Evolutionary conservation across 2,113 vertebrate genomes (phyloP).

Genomic region (Benitochromis conjunctus): DNA sequence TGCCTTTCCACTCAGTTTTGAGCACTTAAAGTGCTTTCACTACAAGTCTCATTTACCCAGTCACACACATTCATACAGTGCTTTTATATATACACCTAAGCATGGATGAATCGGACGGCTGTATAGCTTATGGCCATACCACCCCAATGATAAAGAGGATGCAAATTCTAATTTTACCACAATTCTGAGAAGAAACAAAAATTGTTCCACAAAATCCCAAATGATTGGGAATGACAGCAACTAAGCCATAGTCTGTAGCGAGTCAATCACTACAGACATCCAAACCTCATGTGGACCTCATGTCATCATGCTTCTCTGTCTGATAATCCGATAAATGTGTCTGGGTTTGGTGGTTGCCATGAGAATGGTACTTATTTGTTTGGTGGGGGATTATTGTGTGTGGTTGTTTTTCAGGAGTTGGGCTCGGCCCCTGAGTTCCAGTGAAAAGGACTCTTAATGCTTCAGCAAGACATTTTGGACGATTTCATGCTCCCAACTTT

Average conservation of each 20-base stretch:
- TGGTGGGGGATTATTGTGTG: neutral
- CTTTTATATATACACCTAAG: neutral
- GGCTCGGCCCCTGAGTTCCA: neutral
- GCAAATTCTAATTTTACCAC: neutral
- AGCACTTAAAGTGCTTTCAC: neutral
- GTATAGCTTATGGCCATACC: neutral
- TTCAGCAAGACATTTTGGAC: neutral
- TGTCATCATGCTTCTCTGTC: neutral
- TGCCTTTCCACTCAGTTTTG: neutral
- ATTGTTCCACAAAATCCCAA: neutral
- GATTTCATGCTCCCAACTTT: neutral
- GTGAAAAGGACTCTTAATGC: neutral
- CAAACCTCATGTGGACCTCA: neutral
- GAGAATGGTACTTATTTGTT: neutral
- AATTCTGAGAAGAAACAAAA: neutral
- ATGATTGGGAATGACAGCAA: neutral
- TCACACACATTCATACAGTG: neutral
- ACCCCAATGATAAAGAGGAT: neutral
- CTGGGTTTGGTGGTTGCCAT: neutral
- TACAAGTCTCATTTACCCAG: neutral
- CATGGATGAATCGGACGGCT: neutral
- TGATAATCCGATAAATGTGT: neutral
- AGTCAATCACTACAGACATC: neutral
- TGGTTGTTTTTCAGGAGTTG: neutral
- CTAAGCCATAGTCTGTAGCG: neutral